Evolutionary conservation across 2,797 vertebrate species (phyloP).

Genomic region (Aselliscus stoliczkanus): DNA sequence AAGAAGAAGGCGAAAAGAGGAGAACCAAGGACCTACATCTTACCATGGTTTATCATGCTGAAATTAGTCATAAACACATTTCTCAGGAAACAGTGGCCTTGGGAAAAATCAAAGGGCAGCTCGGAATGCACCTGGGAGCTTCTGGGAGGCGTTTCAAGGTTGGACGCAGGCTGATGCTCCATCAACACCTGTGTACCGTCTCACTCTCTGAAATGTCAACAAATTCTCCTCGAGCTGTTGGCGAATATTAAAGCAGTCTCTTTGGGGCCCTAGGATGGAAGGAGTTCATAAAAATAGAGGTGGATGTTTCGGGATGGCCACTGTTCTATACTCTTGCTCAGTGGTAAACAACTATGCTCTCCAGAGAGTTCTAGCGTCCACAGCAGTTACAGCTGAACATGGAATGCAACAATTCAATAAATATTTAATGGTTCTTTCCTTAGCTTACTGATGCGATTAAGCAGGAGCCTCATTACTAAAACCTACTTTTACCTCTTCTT

Average conservation of each 20-base stretch:
- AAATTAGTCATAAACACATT: constrained; percentile 34
- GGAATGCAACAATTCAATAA: constrained; percentile 71
- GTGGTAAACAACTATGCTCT: constrained; percentile 48
- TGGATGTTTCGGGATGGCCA: not conserved
- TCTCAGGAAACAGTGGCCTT: not conserved
- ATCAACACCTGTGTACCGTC: not conserved
- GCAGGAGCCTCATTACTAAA: constrained; percentile 68
- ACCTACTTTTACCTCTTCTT: constrained; percentile 55
- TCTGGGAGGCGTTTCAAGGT: not conserved
- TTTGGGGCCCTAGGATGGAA: not conserved
- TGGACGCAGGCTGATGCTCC: not conserved
- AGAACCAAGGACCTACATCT: not conserved
- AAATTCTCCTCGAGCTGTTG: not conserved
- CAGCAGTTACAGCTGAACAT: constrained; percentile 52
- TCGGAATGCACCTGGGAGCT: not conserved
- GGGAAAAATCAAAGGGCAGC: constrained; percentile 16
- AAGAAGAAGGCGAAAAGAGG: not conserved
- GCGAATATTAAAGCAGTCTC: not conserved
- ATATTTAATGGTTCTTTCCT: constrained; percentile 77
- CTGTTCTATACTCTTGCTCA: constrained; percentile 4
- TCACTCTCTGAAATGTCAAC: not conserved
- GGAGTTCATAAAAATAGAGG: not conserved
- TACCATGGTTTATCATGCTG: not conserved
- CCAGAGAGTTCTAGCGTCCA: constrained; percentile 51
- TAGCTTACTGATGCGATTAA: constrained; percentile 63